Base-by-base conservation (phyloP, 1,140 invertebrate species). In the Procambarus clarkii region DNA sequence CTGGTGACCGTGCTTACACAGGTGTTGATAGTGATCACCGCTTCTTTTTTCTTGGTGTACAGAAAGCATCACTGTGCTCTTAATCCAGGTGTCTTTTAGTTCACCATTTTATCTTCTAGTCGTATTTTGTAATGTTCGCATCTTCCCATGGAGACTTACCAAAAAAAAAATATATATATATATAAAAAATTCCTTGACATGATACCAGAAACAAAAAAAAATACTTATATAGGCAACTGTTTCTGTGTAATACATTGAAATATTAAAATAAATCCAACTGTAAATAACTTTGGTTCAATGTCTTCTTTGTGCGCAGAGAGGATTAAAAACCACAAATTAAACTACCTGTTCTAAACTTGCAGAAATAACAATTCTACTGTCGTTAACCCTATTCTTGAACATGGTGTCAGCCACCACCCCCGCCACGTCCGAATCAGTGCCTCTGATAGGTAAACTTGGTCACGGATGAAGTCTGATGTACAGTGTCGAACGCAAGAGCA, bases 291-390 rank as follows among this genome's bases (percentile, higher is more conserved):
- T 91, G 58, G 21, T 91, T 77, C 71, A 69, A 54, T 83, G 71
- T 83, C 80, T 88, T 81, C 79, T 82, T 89, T 74, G 44, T 83
- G 71, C 81, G 81, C 80, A 86, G 80, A 91, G 89, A 85, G 48
- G 79, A 91, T 60, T 91, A 91, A 64, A 91, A 91, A 50, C 69
- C 60, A 87, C 84, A 80, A 86, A 81, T 91, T 91, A 91, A 91
- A 93, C 94, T 94, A 91, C 89, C 89, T 91, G 82, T 91, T 91
- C 89, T 91, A 91, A 91, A 93, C 94, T 94, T 94, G 93, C 95
- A 97, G 97, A 97, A 94, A 97, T 98, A 93, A 98, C 97, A 94
- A 98, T 98, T 95, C 96, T 98, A 93, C 96, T 98, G 94, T 97
- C 97, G 94, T 95, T 98, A 94, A 98, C 97, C 94, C 97, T 98